A percentile compares a stretch with the other conserved stretches of the same genome.
Evolutionary conservation across 2,888 invertebrate species (phyloP).

Genomic region (Agrypnus murinus): DNA sequence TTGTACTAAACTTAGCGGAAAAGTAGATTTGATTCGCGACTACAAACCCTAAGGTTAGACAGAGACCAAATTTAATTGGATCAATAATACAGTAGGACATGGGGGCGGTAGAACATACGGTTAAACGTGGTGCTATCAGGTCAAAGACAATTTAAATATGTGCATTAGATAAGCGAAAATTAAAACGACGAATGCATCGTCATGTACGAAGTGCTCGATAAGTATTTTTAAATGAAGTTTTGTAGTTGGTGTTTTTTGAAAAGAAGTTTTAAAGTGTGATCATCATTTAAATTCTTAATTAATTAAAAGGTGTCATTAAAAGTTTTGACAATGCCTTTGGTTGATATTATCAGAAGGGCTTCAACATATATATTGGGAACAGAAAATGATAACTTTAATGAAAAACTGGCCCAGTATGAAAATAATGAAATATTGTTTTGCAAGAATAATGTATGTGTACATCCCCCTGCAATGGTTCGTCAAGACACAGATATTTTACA

Average conservation of each 20-base stretch:
- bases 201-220: slow-evolving; percentile 20
- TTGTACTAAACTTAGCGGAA: background rate
- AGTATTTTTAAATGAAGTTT: slow-evolving; percentile 6
- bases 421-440: slow-evolving; percentile 91
- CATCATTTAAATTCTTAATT: slow-evolving; percentile 20
- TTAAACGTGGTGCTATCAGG: slow-evolving; percentile 51
- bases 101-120: slow-evolving; percentile 53
- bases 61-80: slow-evolving; percentile 28
- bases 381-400: slow-evolving; percentile 72
- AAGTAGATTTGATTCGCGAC: background rate
- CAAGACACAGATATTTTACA: slow-evolving; percentile 90
- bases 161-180: slow-evolving; percentile 49
- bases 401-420: slow-evolving; percentile 79
- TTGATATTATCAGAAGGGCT: slow-evolving; percentile 84
- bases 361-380: slow-evolving; percentile 86
- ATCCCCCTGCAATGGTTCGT: slow-evolving; percentile 90
- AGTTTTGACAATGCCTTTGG: slow-evolving; percentile 79
- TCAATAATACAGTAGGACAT: slow-evolving; percentile 52
- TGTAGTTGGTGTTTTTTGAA: background rate
- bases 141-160: slow-evolving; percentile 46
- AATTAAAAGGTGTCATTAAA: background rate
- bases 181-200: slow-evolving; percentile 20
- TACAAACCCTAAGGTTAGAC: background rate
- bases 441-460: slow-evolving; percentile 98
- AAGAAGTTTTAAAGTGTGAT: slow-evolving; percentile 13